Percentiles rank a stretch among this genome's conserved stretches.
Evolutionary conservation across 2,113 vertebrate genomes (phyloP).

Genomic region (Otis tarda): DNA sequence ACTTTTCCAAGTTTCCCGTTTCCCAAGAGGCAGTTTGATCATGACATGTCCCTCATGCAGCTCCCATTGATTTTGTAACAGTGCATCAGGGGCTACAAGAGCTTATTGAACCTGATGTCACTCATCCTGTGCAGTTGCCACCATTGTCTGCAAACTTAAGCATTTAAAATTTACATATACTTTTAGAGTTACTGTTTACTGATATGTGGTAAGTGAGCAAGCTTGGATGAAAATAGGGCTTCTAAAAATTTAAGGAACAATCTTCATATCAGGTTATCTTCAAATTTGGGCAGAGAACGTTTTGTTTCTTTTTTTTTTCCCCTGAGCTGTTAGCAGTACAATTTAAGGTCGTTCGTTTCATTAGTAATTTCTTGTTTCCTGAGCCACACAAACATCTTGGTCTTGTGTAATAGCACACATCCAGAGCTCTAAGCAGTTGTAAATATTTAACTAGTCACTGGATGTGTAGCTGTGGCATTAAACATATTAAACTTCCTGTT

Average conservation of each 20-base stretch:
- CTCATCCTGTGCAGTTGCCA: background rate
- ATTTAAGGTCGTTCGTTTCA: background rate
- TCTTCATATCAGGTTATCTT: background rate
- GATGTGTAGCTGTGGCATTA: background rate
- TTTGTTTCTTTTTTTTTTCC: too few species aligned
- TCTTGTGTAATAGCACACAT: background rate
- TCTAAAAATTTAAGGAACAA: background rate
- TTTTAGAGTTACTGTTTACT: background rate
- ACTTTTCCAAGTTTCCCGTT: background rate
- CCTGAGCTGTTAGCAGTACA: background rate
- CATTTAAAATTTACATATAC: background rate
- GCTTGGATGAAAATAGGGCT: background rate
- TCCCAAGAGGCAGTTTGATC: background rate
- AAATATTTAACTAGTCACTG: background rate
- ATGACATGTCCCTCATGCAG: background rate
- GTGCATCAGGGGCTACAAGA: rapidly evolving
- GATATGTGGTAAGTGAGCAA: background rate
- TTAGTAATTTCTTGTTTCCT: background rate
- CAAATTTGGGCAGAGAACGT: background rate
- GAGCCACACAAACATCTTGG: background rate
- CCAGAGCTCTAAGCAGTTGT: background rate
- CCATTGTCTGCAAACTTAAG: background rate
- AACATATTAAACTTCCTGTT: background rate
- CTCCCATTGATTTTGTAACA: background rate
- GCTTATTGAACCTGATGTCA: background rate